These are phyloP conservation scores for Laodelphax striatellus DNA, from an alignment of 1,140 invertebrate species.

Conservation along the genomic window DNA sequence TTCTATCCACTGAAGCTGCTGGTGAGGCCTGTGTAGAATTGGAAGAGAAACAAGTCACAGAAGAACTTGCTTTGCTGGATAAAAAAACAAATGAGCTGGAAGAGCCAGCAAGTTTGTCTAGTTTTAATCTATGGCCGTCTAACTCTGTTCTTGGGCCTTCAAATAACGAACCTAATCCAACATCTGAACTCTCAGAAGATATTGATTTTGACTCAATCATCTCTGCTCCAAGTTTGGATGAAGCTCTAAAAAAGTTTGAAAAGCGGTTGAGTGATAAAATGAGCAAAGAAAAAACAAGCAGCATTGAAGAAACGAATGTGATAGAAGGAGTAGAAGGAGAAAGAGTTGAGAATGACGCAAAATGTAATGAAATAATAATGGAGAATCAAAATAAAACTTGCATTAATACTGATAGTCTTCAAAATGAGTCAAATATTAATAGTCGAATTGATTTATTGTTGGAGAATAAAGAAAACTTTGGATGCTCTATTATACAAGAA, in stretches of 20 bases:
- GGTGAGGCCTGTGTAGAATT: neutral
- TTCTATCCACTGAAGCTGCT: neutral
- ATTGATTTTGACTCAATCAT: conserved; percentile 14
- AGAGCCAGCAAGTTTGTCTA: neutral
- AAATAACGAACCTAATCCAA: neutral
- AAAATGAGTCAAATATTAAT: neutral
- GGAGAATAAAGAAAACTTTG: neutral
- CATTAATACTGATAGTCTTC: neutral
- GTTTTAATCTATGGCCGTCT: conserved; percentile 10
- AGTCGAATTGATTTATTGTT: neutral
- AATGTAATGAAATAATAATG: too few relatives aligned
- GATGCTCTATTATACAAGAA: too few relatives aligned
- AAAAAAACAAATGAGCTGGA: neutral
- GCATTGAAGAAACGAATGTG: too few relatives aligned
- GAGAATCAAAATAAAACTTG: too few relatives aligned
- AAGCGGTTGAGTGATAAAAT: conserved; percentile 11
- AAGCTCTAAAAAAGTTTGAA: conserved; percentile 11
- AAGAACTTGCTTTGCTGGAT: neutral
- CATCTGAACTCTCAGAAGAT: neutral
- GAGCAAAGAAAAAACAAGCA: neutral
- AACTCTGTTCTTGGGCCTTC: conserved; percentile 2
- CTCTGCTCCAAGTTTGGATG: conserved; percentile 10
- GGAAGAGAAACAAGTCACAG: neutral
- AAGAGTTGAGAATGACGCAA: too few relatives aligned
- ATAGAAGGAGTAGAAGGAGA: too few relatives aligned